Base-by-base conservation (phyloP, 2,113 vertebrate genomes). In the Alligator sinensis region DNA sequence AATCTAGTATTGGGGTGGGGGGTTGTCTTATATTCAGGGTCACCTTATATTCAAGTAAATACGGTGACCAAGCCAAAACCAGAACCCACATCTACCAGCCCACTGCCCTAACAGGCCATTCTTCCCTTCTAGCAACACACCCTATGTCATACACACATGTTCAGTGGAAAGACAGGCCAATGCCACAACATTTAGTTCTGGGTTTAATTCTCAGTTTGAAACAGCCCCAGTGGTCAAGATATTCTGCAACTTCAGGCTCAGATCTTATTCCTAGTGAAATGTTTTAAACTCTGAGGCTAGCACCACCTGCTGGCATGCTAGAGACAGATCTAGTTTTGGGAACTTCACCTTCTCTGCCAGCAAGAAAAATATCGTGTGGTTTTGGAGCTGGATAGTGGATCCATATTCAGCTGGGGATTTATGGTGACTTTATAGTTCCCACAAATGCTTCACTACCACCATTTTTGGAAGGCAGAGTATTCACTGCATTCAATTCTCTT, bases 321-420 rank as follows among this genome's bases (percentile, higher is more conserved):
- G 2, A 91, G 87, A 86, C 64, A 82, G 64, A 95, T 95, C 89
- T 21, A 62, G 85, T 85, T 80, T 66, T 1, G 87, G 8, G 1
- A 95, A 91, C 80, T 78, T 89, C 92, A 92, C 93, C 87, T 95
- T 88, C 64, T n/a, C 83, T 92, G 94, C 93, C 94, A 96, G 89
- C 87, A 95, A 82, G 84, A 95, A 96, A 96, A 92, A 97, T 96
- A 96, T 96, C 96, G 78, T 95, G 94, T 95, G 96, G 96, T 91
- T 96, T 96, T 92, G 93, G 85, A 95, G 87, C 5, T 96, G 96
- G 95, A 96, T 95, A 96, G 95, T 86, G 95, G 96, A 97, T 96
- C 96, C 96, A 95, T 96, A 96, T 96, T 97, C 96, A 96, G 93
- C 89, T 60, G 96, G 94, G 96, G 96, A 97, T 97, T 97, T 96